Percentiles rank a stretch among this genome's conserved stretches.
These are phyloP conservation scores for Brachyhypopomus occidentalis DNA, from an alignment of 2,113 vertebrate genomes.

Conservation along the genomic window DNA sequence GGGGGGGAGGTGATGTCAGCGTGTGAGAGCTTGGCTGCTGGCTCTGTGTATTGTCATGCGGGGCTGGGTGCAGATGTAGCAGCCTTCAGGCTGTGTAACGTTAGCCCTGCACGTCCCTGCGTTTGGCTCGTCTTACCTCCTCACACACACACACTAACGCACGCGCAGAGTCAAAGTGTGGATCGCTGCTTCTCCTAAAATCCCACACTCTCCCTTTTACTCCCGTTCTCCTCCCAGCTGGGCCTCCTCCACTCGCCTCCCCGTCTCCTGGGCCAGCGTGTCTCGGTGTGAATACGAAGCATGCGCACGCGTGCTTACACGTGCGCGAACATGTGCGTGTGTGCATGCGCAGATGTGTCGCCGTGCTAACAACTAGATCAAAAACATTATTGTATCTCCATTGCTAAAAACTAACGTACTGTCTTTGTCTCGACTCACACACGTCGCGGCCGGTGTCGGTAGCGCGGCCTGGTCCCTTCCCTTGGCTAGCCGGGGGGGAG, in stretches of 20 bases:
- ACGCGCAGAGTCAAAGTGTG: conserved; percentile 30
- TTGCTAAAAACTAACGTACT: conserved; percentile 79
- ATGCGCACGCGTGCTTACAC: no score
- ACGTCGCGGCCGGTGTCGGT: conserved; percentile 80
- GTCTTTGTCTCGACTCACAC: conserved; percentile 69
- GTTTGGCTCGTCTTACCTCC: conserved; percentile 36
- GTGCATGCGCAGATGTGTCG: conserved; percentile 42
- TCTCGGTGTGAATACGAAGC: not conserved
- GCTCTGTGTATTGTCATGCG: conserved; percentile 43
- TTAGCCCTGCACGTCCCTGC: conserved; percentile 39
- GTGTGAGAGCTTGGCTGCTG: conserved; percentile 40
- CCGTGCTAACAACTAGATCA: conserved; percentile 70
- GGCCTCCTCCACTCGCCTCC: not conserved
- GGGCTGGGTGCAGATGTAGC: conserved; percentile 47
- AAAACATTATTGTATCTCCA: conserved; percentile 67
- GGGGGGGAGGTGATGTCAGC: conserved; percentile 34
- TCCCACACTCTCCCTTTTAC: conserved; percentile 35
- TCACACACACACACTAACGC: conserved; percentile 5
- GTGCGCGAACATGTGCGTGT: no score
- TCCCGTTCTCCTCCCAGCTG: conserved; percentile 1
- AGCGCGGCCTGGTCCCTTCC: conserved; percentile 73
- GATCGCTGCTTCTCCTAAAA: conserved; percentile 47
- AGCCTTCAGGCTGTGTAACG: conserved; percentile 51
- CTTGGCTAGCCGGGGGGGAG: conserved; percentile 56
- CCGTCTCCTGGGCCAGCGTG: conserved; percentile 15